phyloP scores from a whole-genome alignment of 1,140 invertebrate genomes.

The Ceratina calcarata region DNA sequence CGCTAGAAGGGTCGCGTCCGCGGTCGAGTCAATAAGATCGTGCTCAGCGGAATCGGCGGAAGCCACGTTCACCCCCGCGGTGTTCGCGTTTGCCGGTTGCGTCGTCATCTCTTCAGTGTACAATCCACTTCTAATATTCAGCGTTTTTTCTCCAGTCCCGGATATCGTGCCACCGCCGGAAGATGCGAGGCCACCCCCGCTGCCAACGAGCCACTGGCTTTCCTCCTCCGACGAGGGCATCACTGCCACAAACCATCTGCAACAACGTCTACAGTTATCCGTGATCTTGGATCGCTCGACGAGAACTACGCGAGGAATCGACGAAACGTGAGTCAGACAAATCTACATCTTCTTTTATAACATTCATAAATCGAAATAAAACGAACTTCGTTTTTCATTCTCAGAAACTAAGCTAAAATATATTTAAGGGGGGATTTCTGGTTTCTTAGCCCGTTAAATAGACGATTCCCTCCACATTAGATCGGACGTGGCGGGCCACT shows the following conservation, averaged over 20 bases:
- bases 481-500: too few species aligned
- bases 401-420: too few species aligned
- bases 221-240: constrained; percentile 78
- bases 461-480: too few species aligned
- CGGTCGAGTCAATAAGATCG: constrained; percentile 72
- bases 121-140: constrained; percentile 60
- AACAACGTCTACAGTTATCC: constrained; percentile 15
- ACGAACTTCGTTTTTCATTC: too few species aligned
- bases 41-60: constrained; percentile 75
- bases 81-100: constrained; percentile 60
- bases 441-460: too few species aligned
- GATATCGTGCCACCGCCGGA: constrained; percentile 56
- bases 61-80: constrained; percentile 66
- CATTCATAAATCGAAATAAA: too few species aligned
- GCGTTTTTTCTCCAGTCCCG: constrained; percentile 53
- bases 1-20: constrained; percentile 83
- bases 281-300: background rate
- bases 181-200: constrained; percentile 67
- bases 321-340: background rate
- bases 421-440: too few species aligned
- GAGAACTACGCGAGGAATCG: background rate
- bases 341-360: background rate
- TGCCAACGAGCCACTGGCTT: constrained; percentile 77
- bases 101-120: constrained; percentile 75
- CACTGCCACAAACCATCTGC: constrained; percentile 76